Evolutionary conservation across 2,113 vertebrate species (phyloP).

Genomic region (Takifugu flavidus): DNA sequence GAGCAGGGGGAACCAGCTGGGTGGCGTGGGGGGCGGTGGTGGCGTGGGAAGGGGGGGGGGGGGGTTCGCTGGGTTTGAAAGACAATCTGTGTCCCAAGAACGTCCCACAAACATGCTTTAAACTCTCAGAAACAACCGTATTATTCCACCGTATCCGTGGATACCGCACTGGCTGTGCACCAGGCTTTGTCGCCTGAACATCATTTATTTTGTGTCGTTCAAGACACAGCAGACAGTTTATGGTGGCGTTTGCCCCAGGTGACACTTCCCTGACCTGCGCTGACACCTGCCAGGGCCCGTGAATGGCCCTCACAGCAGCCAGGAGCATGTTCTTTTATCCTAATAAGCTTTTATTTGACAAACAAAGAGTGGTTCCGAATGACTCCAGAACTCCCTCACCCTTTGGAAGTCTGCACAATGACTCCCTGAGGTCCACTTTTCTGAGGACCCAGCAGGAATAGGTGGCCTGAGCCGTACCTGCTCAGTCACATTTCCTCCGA

Average conservation of each 20-base stretch:
- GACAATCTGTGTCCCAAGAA: conserved; percentile 1
- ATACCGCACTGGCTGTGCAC: conserved; percentile 24
- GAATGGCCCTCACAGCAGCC: conserved; percentile 19
- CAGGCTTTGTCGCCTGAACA: conserved; percentile 14
- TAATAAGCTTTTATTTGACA: conserved; percentile 28
- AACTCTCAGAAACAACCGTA: conserved; percentile 29
- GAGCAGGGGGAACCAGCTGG: conserved; percentile 14
- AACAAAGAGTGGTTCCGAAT: conserved; percentile 19
- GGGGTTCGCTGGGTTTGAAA: neutral
- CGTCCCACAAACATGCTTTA: neutral
- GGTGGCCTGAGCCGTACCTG: conserved; percentile 50
- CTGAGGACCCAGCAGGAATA: conserved; percentile 33
- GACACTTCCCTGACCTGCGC: conserved; percentile 39
- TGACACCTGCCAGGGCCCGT: conserved; percentile 8
- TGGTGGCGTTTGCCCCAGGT: neutral
- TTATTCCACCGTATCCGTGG: conserved; percentile 25
- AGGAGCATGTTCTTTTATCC: conserved; percentile 32
- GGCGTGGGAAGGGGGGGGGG: too few relatives aligned
- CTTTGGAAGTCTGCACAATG: conserved; percentile 39
- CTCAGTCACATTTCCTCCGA: conserved; percentile 26
- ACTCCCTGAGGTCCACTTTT: conserved; percentile 34
- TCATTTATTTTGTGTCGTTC: conserved; percentile 27
- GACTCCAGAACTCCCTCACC: conserved; percentile 34
- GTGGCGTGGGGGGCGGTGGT: neutral
- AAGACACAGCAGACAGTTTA: conserved; percentile 14